Base-by-base conservation (phyloP, 1,140 invertebrate genomes). In the Mizuhopecten yessoensis region DNA sequence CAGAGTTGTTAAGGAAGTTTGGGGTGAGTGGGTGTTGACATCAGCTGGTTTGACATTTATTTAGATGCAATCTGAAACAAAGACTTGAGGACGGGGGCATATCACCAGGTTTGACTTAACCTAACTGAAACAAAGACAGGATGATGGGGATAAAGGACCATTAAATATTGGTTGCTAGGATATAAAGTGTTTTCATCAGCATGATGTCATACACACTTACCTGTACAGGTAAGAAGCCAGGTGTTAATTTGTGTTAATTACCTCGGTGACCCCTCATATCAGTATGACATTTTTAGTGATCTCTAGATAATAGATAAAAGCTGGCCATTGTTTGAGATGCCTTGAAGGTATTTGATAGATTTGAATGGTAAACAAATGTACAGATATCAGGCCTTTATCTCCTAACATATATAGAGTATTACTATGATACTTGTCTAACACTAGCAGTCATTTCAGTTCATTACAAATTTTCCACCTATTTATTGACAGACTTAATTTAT, bases 201-300 rank as follows among this genome's bases (percentile, higher is more conserved):
- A 75, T 75, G 57, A 29, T 75, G 57, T 75, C 57, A 75, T 20
- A 49, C 57, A 75, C 57, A 75, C n/a, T 75, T 75, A 75, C 57
- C 57, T 75, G 57, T 75, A 75, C 57, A 75, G 57, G 57, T 75
- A 75, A 29, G 57, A 75, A n/a, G n/a, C 57, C 57, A 75, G 57
- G 57, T 75, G 57, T 75, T 75, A 75, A 75, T 75, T 75, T 75
- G 57, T 75, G 57, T 75, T 75, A 75, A 75, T 75, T 75, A 75
- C n/a, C 57, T 17, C n/a, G 11, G 57, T 29, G 42, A 9, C 42
- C 17, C 0, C 42, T 15, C 23, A 75, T n/a, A 75, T 29, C 57
- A 75, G 57, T 7, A 17, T 75, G 57, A 75, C 57, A 75, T 75
- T 75, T 75, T 75, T 75, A 75, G 23, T 75, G 57, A 75, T 75